phyloP scores from a whole-genome alignment of 2,888 invertebrate genomes.

The Cephus pulcher region DNA sequence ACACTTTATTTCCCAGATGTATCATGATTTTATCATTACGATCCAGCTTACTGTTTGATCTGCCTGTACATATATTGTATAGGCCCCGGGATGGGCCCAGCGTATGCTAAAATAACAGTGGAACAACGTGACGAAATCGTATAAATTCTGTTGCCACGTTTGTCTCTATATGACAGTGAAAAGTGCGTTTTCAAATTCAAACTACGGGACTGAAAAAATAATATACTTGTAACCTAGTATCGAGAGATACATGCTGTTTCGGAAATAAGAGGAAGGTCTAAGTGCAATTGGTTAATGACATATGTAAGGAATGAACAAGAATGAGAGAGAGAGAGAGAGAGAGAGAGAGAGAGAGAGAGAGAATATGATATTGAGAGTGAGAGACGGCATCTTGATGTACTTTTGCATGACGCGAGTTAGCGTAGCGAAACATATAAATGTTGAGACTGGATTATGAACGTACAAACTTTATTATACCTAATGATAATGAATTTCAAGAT shows the following conservation, averaged over 20 bases:
- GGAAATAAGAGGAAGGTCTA: not conserved
- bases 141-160: too few relatives aligned
- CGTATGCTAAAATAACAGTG: not conserved
- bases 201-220: not conserved
- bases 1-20: not conserved
- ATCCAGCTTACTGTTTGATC: not conserved
- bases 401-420: constrained; percentile 23
- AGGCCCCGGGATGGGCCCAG: not conserved
- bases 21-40: not conserved
- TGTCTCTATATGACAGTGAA: not conserved
- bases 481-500: constrained; percentile 19
- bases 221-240: not conserved
- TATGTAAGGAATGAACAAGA: not conserved
- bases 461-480: constrained; percentile 44
- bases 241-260: not conserved
- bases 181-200: not conserved
- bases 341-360: not conserved
- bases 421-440: constrained; percentile 37
- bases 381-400: constrained; percentile 14
- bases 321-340: not conserved
- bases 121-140: not conserved
- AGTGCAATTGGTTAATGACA: not conserved
- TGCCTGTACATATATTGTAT: not conserved
- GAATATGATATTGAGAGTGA: not conserved
- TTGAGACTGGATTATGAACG: constrained; percentile 57